Base-by-base conservation (phyloP, 1,140 invertebrate genomes). In the Drosophila mayri region DNA sequence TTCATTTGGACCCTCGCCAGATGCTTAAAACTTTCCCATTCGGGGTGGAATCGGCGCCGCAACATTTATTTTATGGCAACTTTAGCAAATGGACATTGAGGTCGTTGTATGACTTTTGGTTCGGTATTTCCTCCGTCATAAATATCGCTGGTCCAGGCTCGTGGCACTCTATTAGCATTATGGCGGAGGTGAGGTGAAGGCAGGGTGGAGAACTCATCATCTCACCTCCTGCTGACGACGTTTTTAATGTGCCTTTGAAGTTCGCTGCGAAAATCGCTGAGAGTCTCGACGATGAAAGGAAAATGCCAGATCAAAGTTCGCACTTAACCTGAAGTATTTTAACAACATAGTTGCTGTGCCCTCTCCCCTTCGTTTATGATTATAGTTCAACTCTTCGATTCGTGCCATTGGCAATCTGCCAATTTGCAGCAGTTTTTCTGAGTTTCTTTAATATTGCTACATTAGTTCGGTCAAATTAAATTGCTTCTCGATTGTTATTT, bases 71-170 rank as follows among this genome's bases (percentile, higher is more conserved):
- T 90, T 85, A 73, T 77, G 58, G 71, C 73, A 90, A 90, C 77
- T 88, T 88, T 85, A 72, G 50, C 81, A 88, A 88, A 88, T 84
- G 85, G 81, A 90, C 85, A 88, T 88, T 85, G 81, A 90, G 78
- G 74, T 80, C 79, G 74, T 81, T 84, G 59, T 85, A 77, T 77
- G 73, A 58, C 49, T 85, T 84, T 80, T 30, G 74, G 60, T 79
- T 80, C 46, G 68, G 60, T 72, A 59, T 70, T 67, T 68, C 68
- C 58, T 52, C 44, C 67, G 52, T 72, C 85, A 90, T 90, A 85
- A 88, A 81, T 80, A 90, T 73, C 57, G 77, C 67, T 50, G 49
- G 63, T 76, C 28, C 12, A 22, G 50, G 49, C 37, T 32, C 54
- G 64, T 28, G 60, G 72, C 78, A 87, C 78, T 79, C 79, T 70